Base-by-base conservation (phyloP, 2,888 invertebrate species). In the Pedicia rivosa region DNA sequence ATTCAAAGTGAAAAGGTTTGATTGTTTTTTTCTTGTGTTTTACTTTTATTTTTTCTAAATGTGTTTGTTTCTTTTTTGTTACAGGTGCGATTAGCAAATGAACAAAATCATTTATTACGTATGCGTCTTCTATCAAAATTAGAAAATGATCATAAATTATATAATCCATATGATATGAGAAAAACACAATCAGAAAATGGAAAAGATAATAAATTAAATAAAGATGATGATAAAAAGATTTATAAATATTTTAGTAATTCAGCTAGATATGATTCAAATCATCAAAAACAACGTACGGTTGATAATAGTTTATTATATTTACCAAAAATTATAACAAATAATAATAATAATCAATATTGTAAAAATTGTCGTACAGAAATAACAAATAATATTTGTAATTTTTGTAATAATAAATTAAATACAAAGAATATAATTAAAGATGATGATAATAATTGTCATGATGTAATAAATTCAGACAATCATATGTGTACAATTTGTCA, bases 201-300 rank as follows among this genome's bases (percentile, higher is more conserved):
- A 1, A 46, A 47, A 38, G 37, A 38, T 10, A 36, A 33, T 27
- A 17, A n/a, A n/a, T n/a, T 56, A n/a, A n/a, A 15, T 24, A 32
- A 38, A 2, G 10, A 20, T 14, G 14, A 41, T 20, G 43, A 51
- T 20, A 57, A 59, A 40, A 55, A 54, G 43, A 59, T 60, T 3
- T 60, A 60, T 37, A 57, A 57, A 45, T 60, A 58, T 43, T 60
- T 60, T 33, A 60, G 56, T 30, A 60, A 60, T 45, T 59, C 59
- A 3, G 59, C 56, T 3, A 52, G 51, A 5, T 53, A 53, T 43
- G 53, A 56, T n/a, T n/a, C n/a, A n/a, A n/a, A n/a, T n/a, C n/a
- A n/a, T n/a, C n/a, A n/a, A n/a, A n/a, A n/a, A n/a, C n/a, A n/a
- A n/a, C n/a, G n/a, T n/a, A n/a, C n/a, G n/a, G n/a, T n/a, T n/a